phyloP scores from a whole-genome alignment of 2,888 invertebrate species.

The Aphodius sticticus region DNA sequence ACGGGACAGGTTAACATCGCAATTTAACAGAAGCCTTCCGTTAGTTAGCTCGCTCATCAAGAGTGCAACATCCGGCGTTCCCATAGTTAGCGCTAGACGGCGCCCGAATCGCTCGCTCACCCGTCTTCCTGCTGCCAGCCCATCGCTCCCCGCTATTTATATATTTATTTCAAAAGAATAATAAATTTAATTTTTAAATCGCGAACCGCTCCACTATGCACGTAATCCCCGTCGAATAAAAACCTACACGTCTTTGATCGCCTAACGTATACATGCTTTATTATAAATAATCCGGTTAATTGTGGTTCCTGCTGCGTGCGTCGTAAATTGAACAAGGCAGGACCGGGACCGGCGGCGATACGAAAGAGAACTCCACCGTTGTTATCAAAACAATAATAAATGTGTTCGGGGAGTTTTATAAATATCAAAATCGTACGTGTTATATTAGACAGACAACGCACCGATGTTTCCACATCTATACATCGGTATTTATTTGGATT shows the following conservation, averaged over 20 bases:
- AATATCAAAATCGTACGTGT: slow-evolving; percentile 33
- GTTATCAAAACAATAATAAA: slow-evolving; percentile 37
- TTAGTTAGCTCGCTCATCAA: background rate
- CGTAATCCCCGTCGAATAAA: slow-evolving; percentile 36
- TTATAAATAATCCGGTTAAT: slow-evolving; percentile 38
- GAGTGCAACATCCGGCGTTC: background rate
- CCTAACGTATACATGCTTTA: slow-evolving; percentile 36
- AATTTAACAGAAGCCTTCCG: background rate
- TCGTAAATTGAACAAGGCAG: slow-evolving; percentile 30
- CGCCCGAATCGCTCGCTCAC: background rate
- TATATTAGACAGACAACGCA: slow-evolving; percentile 7
- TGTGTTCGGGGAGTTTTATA: slow-evolving; percentile 36
- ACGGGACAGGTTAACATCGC: background rate
- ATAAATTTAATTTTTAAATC: slow-evolving; percentile 35
- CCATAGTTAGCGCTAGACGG: background rate
- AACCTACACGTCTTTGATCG: slow-evolving; percentile 35
- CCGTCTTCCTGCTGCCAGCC: background rate
- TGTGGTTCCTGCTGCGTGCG: slow-evolving; percentile 34
- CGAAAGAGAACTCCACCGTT: slow-evolving; percentile 32
- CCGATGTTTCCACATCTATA: slow-evolving; percentile 10
- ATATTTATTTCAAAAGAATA: slow-evolving; percentile 37
- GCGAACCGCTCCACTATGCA: slow-evolving; percentile 35
- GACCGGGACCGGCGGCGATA: slow-evolving; percentile 14
- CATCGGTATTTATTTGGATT: background rate
- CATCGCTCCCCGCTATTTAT: slow-evolving; percentile 20